Percentiles rank a stretch among this genome's conserved stretches.
Conservation (phyloP, 2,113 vertebrate species). For the Takifugu flavidus region DNA sequence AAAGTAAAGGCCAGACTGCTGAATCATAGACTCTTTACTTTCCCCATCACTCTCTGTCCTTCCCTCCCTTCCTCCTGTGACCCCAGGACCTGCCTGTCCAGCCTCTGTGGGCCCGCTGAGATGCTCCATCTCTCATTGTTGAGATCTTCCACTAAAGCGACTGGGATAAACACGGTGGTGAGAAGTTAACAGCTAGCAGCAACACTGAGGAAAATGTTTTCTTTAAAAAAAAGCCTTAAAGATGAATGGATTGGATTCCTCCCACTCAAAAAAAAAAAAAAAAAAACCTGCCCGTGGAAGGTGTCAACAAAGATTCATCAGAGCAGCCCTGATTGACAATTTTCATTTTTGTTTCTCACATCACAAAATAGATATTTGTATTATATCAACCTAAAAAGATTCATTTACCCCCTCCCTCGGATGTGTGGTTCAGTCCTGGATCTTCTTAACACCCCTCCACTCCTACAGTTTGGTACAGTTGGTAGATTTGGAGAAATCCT, state of each 20-base stretch:
- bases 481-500: neutral
- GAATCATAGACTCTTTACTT: conserved; percentile 81
- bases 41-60: conserved; percentile 35
- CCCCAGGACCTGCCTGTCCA: conserved; percentile 72
- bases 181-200: conserved; percentile 39
- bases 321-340: conserved; percentile 5
- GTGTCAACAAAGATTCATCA: conserved; percentile 23
- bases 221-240: conserved; percentile 45
- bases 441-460: neutral
- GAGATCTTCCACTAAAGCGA: conserved; percentile 69
- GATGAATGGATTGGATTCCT: conserved; percentile 41
- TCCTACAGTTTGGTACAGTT: conserved; percentile 13
- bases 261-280: conserved; percentile 31
- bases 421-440: conserved; percentile 16
- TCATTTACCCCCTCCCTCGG: conserved; percentile 22
- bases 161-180: conserved; percentile 39
- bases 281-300: conserved; percentile 49
- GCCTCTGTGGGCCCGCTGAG: conserved; percentile 29
- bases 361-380: conserved; percentile 9
- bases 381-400: conserved; percentile 8
- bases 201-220: conserved; percentile 36
- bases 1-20: conserved; percentile 76
- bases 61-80: conserved; percentile 43
- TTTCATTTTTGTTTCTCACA: neutral
- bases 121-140: conserved; percentile 77